Evolutionary conservation across 2,888 invertebrate genomes (phyloP), one percentile per base, ranked within the genome.

Genomic region (Andrena haemorrhoa): DNA sequence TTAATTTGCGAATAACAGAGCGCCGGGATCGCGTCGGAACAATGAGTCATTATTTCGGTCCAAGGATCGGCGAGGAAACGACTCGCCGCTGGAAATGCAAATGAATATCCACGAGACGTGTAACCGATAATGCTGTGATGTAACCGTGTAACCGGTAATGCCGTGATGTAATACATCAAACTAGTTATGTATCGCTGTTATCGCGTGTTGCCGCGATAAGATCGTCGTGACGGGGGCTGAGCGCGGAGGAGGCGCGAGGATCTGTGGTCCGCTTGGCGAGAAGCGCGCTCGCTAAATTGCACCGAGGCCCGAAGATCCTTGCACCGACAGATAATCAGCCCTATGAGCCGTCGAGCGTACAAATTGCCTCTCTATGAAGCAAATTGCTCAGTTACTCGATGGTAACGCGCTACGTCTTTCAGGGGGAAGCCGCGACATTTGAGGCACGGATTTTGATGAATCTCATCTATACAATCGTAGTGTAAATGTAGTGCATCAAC

Each of bases 71-170:
- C 53, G 53, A 16, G 23, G 64, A 65, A 76, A 66, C 53, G 33
- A 31, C 65, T 60, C 61, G 61, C 49, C 31, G 66, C 41, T 41
- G 35, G 58, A 56, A 66, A 82, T 83, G 83, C 82, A 82, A 83
- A 83, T 79, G 71, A 60, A 68, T 75, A 58, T 66, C 8, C 16
- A 53, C 61, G 63, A 47, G 71, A 63, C 64, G 71, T 75, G 75
- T 72, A 75, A 72, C 72, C 83, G 83, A 83, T 83, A 83, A 83
- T 75, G 58, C 51, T 53, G 82, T 82, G 83, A 83, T 79, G 83
- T 82, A 83, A 83, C 82, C 20, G 56, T 72, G 64, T 79, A 79
- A 78, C 77, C 82, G 71, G 79, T 82, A 83, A 83, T 60, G 41
- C 71, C 79, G 53, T 82, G 83, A 82, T 79, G 82, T 69, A 79